Evolutionary conservation across 2,113 vertebrate genomes (phyloP), one percentile per base, ranked within the genome.

Genomic region (Hystrix cristata): DNA sequence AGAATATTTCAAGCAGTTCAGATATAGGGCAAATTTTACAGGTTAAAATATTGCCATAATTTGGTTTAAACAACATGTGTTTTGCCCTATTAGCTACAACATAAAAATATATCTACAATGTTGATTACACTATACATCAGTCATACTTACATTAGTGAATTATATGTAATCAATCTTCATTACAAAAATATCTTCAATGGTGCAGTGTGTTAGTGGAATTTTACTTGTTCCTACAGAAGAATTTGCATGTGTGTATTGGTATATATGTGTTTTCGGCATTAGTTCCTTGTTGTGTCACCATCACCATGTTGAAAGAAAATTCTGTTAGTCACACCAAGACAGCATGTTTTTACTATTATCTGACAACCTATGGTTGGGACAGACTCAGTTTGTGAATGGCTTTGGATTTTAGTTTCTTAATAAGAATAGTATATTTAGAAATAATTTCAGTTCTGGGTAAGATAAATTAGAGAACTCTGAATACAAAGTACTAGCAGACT

Each of bases 221-320:
- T 38, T 31, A 43, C 31, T 57, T 72, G 16, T 74, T 2, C 34
- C 14, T 51, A 18, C 83, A 69, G 78, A 65, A 64, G 8, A 2
- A 21, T 19, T 64, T 60, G 21, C 48, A 14, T 81, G 3, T 29
- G 5, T 79, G 1, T 80, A 1, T 80, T 7, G 67, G 23, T 43
- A 19, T 31, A 19, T 27, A 29, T 21, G 48, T 23, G 51, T 10
- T 72, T 34, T 87, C 57, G 51, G n/a, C 74, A 72, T 10, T 38
- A 85, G 84, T 81, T 4, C 27, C 81, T 82, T 92, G 11, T 90
- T 95, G 98, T 88, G 96, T 94, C 81, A 80, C 3, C 65, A 96
- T 4, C 85, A 89, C 92, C 51, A 79, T n/a, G 48, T 97, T 69
- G 46, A 98, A 97, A 78, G 34, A 64, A 97, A 97, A 98, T 53